Evolutionary conservation across 2,113 vertebrate species (phyloP).

Genomic region (Nanorana parkeri): DNA sequence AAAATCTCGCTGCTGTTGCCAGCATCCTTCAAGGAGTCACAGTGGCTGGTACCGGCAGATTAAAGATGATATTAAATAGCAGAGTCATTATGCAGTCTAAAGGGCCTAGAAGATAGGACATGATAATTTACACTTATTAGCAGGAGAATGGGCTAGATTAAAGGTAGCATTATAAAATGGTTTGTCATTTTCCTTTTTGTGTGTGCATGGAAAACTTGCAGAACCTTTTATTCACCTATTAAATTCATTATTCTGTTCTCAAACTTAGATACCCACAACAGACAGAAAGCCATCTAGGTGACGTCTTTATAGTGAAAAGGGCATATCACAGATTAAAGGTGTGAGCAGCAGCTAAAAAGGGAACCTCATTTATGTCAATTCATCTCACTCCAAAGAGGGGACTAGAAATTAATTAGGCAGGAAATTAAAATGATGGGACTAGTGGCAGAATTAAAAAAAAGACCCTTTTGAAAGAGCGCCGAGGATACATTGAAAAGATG

Average conservation of each 20-base stretch:
- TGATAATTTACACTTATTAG: conserved; percentile 82
- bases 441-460: conserved; percentile 41
- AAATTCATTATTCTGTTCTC: conserved; percentile 80
- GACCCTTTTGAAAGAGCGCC: conserved; percentile 29
- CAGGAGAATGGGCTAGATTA: conserved; percentile 82
- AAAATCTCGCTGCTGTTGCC: not conserved
- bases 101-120: conserved; percentile 76
- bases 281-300: conserved; percentile 68
- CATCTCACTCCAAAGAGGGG: conserved; percentile 80
- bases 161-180: conserved; percentile 84
- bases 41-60: conserved; percentile 47
- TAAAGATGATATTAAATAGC: conserved; percentile 52
- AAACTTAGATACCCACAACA: conserved; percentile 69
- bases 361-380: conserved; percentile 80
- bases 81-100: conserved; percentile 73
- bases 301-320: conserved; percentile 80
- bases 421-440: conserved; percentile 78
- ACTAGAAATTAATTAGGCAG: conserved; percentile 83
- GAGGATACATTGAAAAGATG: conserved; percentile 43
- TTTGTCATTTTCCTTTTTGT: conserved; percentile 73
- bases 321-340: conserved; percentile 83
- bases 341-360: conserved; percentile 66
- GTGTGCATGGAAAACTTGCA: conserved; percentile 74
- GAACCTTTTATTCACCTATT: conserved; percentile 81
- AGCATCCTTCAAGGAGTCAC: conserved; percentile 33